Base-by-base conservation (phyloP, 2,797 vertebrate genomes). In the Carduelis carduelis region DNA sequence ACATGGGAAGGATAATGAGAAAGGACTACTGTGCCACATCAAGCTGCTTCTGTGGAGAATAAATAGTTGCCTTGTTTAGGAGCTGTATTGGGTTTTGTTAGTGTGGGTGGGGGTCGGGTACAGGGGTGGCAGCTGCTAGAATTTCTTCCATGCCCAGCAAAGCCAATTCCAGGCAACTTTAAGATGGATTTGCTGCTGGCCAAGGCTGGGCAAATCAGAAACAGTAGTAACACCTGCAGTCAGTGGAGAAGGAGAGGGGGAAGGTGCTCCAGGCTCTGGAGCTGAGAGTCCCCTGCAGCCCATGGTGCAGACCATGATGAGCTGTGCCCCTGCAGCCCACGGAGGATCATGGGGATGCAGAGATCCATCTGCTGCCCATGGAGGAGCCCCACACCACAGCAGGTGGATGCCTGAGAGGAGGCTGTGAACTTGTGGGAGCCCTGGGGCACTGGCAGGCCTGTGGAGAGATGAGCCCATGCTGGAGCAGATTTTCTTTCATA, bases 261-360 rank as follows among this genome's bases (percentile, higher is more conserved):
- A 9, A 60, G 4, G 6, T 16, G 37, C 27, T 50, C 37, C 37
- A 43, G 17, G 13, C 4, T 1, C 46, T 12, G 7, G 14, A 44
- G 26, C 32, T 52, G 37, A 19, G 7, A 19, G 7, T 34, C 6
- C 23, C 24, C 8, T 22, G 53, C 52, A 53, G 52, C 52, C 19
- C 2, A 19, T 14, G 30, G 30, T 53, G 30, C 30, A 53, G 52
- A n/a, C 30, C 30, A n/a, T 2, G 52, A 9, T 2, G 20, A 53
- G 30, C 30, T 9, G 20, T 4, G 12, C 30, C 30, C 30, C 39
- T 61, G 47, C 28, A 83, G 41, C 41, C 41, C 41, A 16, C 3
- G 9, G 24, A n/a, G 30, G 8, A 8, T 1, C 30, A 69, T 0
- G 1, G 24, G 14, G 16, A 20, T 20, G 20, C 20, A 69, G 24